These are phyloP conservation scores for Deilephila porcellus DNA, from an alignment of 2,888 invertebrate genomes.

Conservation along the genomic window DNA sequence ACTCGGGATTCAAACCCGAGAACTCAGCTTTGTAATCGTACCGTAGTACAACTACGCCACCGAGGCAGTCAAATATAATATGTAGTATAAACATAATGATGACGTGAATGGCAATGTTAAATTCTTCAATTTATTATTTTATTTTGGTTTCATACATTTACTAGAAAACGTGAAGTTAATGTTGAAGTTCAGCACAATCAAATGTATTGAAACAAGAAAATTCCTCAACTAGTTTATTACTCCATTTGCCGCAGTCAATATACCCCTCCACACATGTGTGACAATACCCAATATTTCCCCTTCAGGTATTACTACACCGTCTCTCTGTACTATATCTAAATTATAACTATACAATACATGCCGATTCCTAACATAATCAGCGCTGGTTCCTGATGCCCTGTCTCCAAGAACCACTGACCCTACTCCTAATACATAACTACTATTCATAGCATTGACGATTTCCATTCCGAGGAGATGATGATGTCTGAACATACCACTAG, in stretches of 20 bases:
- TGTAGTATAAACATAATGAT: too few species aligned
- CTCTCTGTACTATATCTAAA: conserved; percentile 60
- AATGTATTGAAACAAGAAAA: neutral
- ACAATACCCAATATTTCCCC: conserved; percentile 56
- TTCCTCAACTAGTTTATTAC: conserved; percentile 32
- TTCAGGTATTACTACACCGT: conserved; percentile 63
- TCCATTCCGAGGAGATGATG: conserved; percentile 62
- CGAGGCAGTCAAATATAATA: too few species aligned
- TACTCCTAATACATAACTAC: conserved; percentile 57
- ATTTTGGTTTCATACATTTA: too few species aligned
- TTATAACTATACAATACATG: conserved; percentile 63
- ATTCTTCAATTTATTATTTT: too few species aligned
- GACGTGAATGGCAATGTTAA: too few species aligned
- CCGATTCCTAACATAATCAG: conserved; percentile 62
- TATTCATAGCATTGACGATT: conserved; percentile 58
- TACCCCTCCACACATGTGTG: conserved; percentile 67
- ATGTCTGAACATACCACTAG: conserved; percentile 68
- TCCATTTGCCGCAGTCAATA: conserved; percentile 56
- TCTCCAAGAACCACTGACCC: conserved; percentile 62
- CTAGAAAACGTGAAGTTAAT: too few species aligned
- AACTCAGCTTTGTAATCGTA: too few species aligned
- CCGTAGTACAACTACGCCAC: too few species aligned
- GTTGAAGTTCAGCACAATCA: neutral
- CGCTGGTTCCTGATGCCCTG: conserved; percentile 69
- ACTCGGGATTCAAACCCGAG: too few species aligned